Base-by-base conservation (phyloP, 2,888 invertebrate genomes). In the Nomada ferruginata region DNA sequence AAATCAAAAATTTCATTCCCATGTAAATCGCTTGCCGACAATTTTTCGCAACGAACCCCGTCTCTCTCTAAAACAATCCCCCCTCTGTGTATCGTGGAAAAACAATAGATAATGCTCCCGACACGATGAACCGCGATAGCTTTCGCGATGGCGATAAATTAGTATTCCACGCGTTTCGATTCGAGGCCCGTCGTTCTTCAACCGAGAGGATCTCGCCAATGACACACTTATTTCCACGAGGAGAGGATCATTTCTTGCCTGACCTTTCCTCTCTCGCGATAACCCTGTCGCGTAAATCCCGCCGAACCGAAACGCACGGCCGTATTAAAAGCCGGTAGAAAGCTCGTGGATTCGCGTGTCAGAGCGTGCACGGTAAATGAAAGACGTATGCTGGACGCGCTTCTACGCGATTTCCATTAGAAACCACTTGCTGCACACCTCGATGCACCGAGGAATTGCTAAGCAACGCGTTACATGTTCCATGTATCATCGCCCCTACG, bases 371-470 rank as follows among this genome's bases (percentile, higher is more conserved):
- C 26, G 26, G 36, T 44, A 13, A 52, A 68, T 66, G 55, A 66
- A 74, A 82, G 71, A 81, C 76, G 73, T 84, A 87, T 85, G 85
- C 85, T 74, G 85, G 82, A 83, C 84, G 82, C 76, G 85, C 75
- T 79, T 83, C 84, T 73, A 68, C 70, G 70, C 85, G 91, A 91
- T 91, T 91, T 91, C 90, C 91, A 91, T 91, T 91, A 90, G 91
- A 91, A 89, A 91, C 89, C 88, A 72, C n/a, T 44, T 4, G 47
- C 47, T 47, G 47, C 76, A n/a, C 18, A 53, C 11, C 53, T 23
- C 26, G 11, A 26, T 50, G 52, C 59, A 52, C 9, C 72, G 20
- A 61, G 18, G 53, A 60, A 78, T 81, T 42, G 60, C 65, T 15
- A 36, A 47, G 50, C n/a, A 42, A 69, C 42, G 59, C 73, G 13